Base-by-base conservation (phyloP, 1,140 invertebrate genomes). In the Caenorhabditis briggsae region DNA sequence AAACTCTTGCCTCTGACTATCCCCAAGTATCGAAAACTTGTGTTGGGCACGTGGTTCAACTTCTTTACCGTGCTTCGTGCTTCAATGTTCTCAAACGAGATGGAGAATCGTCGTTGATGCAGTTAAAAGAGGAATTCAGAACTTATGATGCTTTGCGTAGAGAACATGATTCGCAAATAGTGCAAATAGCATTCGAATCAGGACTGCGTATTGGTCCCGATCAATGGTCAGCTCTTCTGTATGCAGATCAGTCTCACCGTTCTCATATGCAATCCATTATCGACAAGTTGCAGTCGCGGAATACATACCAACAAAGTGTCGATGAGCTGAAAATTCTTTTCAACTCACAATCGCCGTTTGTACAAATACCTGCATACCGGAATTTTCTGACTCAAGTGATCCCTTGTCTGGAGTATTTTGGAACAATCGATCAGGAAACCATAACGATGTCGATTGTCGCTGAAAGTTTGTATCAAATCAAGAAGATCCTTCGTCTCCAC, bases 191-290 rank as follows among this genome's bases (percentile, higher is more conserved):
- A 0, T 96, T 96, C 0, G 98, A 99, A 93, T 97, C 97, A 20
- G 97, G 97, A 14, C 93, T 99, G 7, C 94, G 97, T 55, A 99
- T 99, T 86, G 96, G 97, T 0, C 97, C 98, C 0, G 98, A 99
- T 92, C 97, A 99, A 92, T 99, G 97, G 98, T 97, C 96, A 9
- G 96, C 97, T 11, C 92, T 99, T 50, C 93, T 99, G 2, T 99
- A 99, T 92, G 97, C 97, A 2, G 97, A 99, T 92, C 95, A 95
- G 0, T 94, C 95, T 20, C 97, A 98, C 91, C 98, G 98, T 92
- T 97, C 96, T 23, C 97, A 98, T 92, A 99, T 99, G 97, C 97
- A 99, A 93, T 97, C 96, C 90, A 99, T 99, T 86, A 98, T 99
- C 90, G 94, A 87, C 48, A 87, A 87, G 43, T 43, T 87, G n/a